phyloP scores from a whole-genome alignment of 2,113 vertebrate genomes.

The Oxyruncus cristatus region DNA sequence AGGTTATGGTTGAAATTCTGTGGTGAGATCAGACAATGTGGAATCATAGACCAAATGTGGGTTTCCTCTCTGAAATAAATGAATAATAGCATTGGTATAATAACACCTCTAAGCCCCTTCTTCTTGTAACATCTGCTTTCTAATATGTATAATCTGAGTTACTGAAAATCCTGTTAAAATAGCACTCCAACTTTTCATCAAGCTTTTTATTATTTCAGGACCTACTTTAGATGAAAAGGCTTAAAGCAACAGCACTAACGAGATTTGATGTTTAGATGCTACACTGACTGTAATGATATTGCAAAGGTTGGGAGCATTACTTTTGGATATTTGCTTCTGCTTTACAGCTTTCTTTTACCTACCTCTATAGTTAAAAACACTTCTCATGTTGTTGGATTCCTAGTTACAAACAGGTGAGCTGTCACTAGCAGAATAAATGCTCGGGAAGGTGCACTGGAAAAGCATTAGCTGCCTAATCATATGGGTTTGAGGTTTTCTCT shows the following conservation, averaged over 20 bases:
- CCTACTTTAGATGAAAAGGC: background rate
- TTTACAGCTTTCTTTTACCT: background rate
- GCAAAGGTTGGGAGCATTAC: background rate
- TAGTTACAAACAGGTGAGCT: background rate
- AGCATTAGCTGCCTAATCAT: background rate
- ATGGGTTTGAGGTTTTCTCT: background rate
- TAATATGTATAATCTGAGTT: background rate
- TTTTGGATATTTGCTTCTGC: background rate
- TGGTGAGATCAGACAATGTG: background rate
- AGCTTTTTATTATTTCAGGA: background rate
- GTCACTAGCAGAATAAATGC: background rate
- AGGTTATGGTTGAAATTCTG: background rate
- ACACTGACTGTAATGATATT: background rate
- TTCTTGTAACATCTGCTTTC: background rate
- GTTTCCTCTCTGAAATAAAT: background rate
- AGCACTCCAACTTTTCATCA: background rate
- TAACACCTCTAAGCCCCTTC: background rate
- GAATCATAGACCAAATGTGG: background rate
- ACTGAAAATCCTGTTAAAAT: background rate
- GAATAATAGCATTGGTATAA: background rate
- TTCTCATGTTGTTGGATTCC: background rate
- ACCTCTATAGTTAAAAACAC: background rate
- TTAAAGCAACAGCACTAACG: background rate
- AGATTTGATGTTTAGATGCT: background rate
- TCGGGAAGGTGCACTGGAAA: background rate